phyloP scores from a whole-genome alignment of 2,113 vertebrate species.

The Ceyx melanurus region DNA sequence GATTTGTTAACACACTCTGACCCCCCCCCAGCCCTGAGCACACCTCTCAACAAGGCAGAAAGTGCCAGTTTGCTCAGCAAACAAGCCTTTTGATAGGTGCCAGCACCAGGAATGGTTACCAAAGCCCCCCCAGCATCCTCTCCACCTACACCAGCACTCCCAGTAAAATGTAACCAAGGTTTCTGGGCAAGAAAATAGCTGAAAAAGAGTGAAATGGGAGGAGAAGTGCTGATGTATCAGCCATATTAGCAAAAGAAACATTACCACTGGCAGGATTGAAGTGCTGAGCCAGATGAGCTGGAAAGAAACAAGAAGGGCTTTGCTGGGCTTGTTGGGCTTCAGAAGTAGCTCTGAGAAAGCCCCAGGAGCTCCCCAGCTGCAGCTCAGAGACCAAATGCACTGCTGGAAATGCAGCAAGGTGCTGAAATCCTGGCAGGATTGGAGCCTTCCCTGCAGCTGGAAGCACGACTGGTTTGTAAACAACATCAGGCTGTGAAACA shows the following conservation, averaged over 20 bases:
- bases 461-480: not conserved
- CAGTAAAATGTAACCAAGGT: not conserved
- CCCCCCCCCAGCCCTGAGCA: not conserved
- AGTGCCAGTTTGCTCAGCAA: conserved; percentile 11
- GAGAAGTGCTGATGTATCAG: not conserved
- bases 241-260: not conserved
- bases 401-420: not conserved
- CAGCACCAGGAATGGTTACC: not conserved
- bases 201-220: not conserved
- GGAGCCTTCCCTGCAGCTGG: not conserved
- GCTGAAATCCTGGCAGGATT: not conserved
- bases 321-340: not conserved
- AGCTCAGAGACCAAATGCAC: not conserved
- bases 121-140: not conserved
- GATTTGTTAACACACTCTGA: not conserved
- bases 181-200: not conserved
- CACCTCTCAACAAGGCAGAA: not conserved
- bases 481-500: not conserved
- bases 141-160: not conserved
- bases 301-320: not conserved
- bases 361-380: not conserved
- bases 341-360: not conserved
- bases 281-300: not conserved
- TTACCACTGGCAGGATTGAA: not conserved
- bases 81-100: not conserved